These are phyloP conservation scores for Garrulus glandarius DNA, from an alignment of 2,797 vertebrate genomes.

Conservation along the genomic window DNA sequence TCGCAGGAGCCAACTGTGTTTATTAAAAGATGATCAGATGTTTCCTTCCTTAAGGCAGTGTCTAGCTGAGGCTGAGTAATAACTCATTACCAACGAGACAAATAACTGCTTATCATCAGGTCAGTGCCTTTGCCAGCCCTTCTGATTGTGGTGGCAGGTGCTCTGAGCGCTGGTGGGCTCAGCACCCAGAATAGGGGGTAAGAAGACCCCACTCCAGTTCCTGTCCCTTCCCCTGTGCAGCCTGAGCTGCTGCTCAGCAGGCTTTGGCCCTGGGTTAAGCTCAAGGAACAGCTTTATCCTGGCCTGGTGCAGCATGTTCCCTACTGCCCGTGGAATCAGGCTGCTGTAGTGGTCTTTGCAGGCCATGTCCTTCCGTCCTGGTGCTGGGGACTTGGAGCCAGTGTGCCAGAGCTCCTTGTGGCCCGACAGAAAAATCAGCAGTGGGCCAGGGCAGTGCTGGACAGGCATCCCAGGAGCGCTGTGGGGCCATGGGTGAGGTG, in stretches of 20 bases:
- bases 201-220: not conserved
- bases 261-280: not conserved
- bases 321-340: not conserved
- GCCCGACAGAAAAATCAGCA: not conserved
- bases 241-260: not conserved
- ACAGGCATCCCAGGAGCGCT: rapidly evolving
- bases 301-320: not conserved
- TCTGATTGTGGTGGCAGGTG: not conserved
- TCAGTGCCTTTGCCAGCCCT: not conserved
- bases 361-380: rapidly evolving
- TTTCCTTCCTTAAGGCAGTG: slow-evolving; percentile 40
- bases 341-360: not conserved
- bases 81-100: slow-evolving; percentile 33
- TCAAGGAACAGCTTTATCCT: not conserved
- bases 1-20: slow-evolving; percentile 35
- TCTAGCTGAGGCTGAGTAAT: slow-evolving; percentile 40
- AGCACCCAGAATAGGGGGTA: not conserved
- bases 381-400: not conserved
- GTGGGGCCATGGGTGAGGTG: not conserved
- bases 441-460: not conserved
- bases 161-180: not conserved
- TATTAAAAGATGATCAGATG: slow-evolving; percentile 59
- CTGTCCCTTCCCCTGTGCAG: not conserved
- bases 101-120: slow-evolving; percentile 12
- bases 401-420: not conserved